These are phyloP conservation scores for Aphrocallistes beatrix DNA, from an alignment of 37 sponge, comb jelly and placozoan species.

Conservation along the genomic window DNA sequence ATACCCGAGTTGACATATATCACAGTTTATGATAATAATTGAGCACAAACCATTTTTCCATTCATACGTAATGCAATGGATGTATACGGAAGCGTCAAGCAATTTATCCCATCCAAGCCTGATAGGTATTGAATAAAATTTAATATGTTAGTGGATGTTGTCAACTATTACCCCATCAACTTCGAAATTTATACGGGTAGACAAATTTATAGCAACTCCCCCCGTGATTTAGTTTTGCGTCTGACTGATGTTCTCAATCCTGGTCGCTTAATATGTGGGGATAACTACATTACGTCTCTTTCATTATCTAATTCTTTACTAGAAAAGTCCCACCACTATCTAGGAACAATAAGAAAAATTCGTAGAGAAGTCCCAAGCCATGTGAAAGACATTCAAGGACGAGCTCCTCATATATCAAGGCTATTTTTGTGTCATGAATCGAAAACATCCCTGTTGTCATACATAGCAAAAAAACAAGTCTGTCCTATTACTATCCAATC, in stretches of 20 bases:
- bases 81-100: too few species aligned
- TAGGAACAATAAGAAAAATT: background rate
- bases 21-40: too few species aligned
- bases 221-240: background rate
- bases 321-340: background rate
- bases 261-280: background rate
- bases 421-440: background rate
- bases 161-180: background rate
- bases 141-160: background rate
- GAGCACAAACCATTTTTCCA: too few species aligned
- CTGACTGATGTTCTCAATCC: background rate
- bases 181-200: background rate
- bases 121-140: background rate
- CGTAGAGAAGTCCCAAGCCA: background rate
- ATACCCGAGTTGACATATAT: too few species aligned
- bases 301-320: background rate
- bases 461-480: background rate
- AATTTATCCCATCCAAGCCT: background rate
- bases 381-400: background rate
- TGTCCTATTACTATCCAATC: background rate
- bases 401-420: background rate
- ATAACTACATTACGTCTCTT: background rate
- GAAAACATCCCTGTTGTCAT: background rate
- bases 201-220: background rate
- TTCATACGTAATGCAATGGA: too few species aligned